These are phyloP conservation scores for Drosophila mulleri DNA, from an alignment of 2,888 invertebrate species.

Conservation along the genomic window DNA sequence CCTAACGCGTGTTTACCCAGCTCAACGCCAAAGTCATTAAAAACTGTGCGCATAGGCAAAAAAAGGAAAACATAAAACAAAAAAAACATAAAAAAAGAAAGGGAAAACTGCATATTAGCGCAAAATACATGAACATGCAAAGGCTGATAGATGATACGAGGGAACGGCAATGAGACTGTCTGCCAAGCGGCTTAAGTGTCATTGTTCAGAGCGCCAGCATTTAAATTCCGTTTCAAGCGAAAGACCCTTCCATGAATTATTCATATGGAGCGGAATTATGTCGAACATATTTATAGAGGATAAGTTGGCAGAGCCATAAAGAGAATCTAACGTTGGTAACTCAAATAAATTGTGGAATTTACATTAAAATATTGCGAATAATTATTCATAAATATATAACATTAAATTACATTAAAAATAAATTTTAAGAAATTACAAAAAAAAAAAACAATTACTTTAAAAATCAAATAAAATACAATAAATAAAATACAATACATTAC, in stretches of 20 bases:
- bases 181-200: conserved; percentile 77
- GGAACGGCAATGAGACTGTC: conserved; percentile 51
- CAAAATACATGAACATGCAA: conserved; percentile 62
- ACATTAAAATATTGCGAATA: too few relatives aligned
- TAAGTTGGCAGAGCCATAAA: not conserved
- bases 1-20: conserved; percentile 73
- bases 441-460: too few relatives aligned
- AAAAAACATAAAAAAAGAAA: conserved; percentile 1
- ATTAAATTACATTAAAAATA: too few relatives aligned
- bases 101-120: conserved; percentile 76
- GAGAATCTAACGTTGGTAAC: not conserved
- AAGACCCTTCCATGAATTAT: conserved; percentile 60
- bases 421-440: too few relatives aligned
- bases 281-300: conserved; percentile 18
- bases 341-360: not conserved
- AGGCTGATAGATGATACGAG: conserved; percentile 55
- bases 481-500: too few relatives aligned
- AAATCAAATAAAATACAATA: too few relatives aligned
- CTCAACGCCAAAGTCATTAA: conserved; percentile 78
- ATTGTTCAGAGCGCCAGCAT: conserved; percentile 68
- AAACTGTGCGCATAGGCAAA: conserved; percentile 79
- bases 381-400: too few relatives aligned
- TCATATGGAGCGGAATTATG: conserved; percentile 53
- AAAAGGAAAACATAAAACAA: conserved; percentile 29
- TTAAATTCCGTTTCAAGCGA: conserved; percentile 70